A percentile compares a stretch with the other conserved stretches of the same genome.
Conservation (phyloP, 2,113 vertebrate species). For the Phyllostomus hastatus region DNA sequence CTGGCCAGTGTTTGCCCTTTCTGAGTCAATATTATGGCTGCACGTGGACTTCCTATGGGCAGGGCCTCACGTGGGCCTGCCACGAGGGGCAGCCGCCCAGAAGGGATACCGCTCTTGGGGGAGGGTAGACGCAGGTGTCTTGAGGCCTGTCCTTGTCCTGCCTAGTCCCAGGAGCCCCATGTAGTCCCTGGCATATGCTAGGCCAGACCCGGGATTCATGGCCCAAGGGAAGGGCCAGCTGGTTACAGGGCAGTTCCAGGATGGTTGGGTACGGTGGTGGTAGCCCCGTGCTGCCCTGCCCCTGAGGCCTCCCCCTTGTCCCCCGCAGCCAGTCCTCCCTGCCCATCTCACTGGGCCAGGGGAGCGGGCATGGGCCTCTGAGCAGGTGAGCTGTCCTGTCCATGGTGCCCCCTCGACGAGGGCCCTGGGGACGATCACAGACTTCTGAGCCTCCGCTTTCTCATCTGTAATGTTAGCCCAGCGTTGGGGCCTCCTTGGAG, state of each 20-base stretch:
- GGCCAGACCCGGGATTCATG: no score
- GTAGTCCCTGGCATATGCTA: no score
- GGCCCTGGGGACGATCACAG: background rate
- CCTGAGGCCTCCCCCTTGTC: no score
- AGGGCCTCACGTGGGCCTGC: background rate
- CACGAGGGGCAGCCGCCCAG: background rate
- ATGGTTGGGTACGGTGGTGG: no score
- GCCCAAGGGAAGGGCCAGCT: no score
- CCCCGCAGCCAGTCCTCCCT: no score
- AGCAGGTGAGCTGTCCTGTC: background rate
- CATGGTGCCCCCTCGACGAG: no score
- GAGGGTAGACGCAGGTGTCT: background rate
- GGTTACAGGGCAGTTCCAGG: no score
- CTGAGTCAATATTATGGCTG: conserved; percentile 42
- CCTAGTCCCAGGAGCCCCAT: background rate
- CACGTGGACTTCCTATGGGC: background rate
- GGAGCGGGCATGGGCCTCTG: background rate
- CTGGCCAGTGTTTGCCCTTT: background rate
- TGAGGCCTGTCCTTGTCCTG: background rate
- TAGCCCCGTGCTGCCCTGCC: background rate
- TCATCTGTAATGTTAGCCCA: background rate
- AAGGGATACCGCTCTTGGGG: background rate
- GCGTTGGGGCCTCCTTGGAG: background rate
- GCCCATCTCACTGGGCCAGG: background rate
- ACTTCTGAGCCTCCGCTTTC: background rate